A percentile compares a stretch with the other conserved stretches of the same genome.
Conservation (phyloP, 2,888 invertebrate species). For the Trachelus troglodyta region DNA sequence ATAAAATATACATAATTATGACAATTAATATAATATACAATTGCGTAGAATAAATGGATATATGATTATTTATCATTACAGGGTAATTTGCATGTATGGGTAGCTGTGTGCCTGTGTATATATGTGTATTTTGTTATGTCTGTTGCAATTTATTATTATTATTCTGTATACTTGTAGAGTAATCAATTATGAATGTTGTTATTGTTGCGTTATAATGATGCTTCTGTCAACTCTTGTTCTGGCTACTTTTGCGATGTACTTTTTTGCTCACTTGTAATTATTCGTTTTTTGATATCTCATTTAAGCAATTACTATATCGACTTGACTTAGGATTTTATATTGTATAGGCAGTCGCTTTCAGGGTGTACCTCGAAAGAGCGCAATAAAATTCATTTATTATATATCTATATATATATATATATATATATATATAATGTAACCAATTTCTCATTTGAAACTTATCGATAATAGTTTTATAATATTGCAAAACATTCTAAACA, state of each 20-base stretch:
- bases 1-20: conserved; percentile 54
- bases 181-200: conserved; percentile 17
- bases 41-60: conserved; percentile 31
- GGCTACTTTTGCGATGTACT: conserved; percentile 62
- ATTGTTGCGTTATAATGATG: conserved; percentile 21
- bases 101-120: conserved; percentile 24
- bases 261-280: conserved; percentile 7
- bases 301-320: conserved; percentile 8
- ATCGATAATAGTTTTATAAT: conserved; percentile 1
- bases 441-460: neutral
- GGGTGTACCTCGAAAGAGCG: neutral
- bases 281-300: conserved; percentile 4
- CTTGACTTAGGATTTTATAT: neutral
- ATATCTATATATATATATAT: neutral
- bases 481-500: conserved; percentile 6
- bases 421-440: neutral
- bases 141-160: conserved; percentile 23
- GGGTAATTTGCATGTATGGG: neutral
- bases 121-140: conserved; percentile 6
- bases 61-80: conserved; percentile 1
- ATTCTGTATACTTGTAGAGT: conserved; percentile 18
- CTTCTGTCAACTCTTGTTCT: conserved; percentile 29
- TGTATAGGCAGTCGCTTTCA: neutral
- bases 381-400: conserved; percentile 7
- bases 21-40: conserved; percentile 52